Conservation (phyloP, 2,888 invertebrate species). For the Stenurella melanura region DNA sequence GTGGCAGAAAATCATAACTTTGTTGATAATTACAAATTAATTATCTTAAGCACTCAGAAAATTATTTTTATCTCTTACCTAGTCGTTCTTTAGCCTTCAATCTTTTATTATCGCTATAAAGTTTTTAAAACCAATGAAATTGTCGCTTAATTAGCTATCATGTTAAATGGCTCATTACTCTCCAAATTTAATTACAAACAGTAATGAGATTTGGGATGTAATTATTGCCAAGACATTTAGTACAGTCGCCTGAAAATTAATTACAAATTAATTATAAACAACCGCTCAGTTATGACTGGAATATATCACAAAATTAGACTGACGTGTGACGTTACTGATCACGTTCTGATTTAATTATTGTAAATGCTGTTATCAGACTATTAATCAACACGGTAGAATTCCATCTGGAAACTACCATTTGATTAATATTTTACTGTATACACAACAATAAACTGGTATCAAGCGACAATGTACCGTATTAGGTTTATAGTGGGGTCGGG, state of each 20-base stretch:
- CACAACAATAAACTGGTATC: too few relatives aligned
- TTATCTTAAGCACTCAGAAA: neutral
- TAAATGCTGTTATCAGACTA: neutral
- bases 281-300: constrained; percentile 10
- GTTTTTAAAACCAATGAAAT: neutral
- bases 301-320: neutral
- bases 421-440: neutral
- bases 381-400: too few relatives aligned
- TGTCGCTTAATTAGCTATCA: constrained; percentile 7
- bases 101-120: neutral
- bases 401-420: neutral
- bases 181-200: constrained; percentile 14
- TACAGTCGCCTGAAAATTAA: constrained; percentile 20
- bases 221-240: constrained; percentile 18
- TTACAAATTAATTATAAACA: constrained; percentile 20
- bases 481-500: too few relatives aligned
- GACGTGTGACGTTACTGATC: constrained; percentile 1
- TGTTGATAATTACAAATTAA: neutral
- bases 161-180: neutral
- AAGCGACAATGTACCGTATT: too few relatives aligned
- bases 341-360: neutral
- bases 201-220: constrained; percentile 27
- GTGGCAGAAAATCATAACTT: too few relatives aligned
- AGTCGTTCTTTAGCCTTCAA: neutral
- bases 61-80: neutral